Evolutionary conservation across 2,113 vertebrate genomes (phyloP).

Genomic region (Lasiurus borealis): DNA sequence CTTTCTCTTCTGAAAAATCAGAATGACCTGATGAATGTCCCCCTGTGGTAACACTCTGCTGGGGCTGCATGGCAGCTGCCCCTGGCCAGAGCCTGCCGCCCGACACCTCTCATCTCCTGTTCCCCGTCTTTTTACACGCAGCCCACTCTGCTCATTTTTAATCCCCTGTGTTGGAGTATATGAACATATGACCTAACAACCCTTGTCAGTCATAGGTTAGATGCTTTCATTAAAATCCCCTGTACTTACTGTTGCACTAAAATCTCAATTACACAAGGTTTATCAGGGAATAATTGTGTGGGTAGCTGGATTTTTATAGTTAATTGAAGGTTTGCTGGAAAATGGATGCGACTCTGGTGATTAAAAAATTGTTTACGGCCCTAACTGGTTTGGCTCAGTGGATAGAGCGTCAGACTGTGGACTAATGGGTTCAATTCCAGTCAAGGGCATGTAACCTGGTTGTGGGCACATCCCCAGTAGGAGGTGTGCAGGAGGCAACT

Average conservation of each 20-base stretch:
- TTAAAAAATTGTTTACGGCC: neutral
- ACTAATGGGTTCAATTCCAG: too few relatives aligned
- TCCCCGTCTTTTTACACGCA: neutral
- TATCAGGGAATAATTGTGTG: neutral
- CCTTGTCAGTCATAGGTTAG: constrained; percentile 8
- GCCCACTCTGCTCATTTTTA: neutral
- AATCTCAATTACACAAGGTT: constrained; percentile 57
- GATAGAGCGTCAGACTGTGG: too few relatives aligned
- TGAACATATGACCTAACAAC: constrained; percentile 23
- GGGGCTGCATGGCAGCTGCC: neutral
- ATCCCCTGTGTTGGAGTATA: neutral
- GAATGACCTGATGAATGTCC: neutral
- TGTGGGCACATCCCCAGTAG: too few relatives aligned
- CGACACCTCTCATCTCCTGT: accelerated
- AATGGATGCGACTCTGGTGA: constrained; percentile 12
- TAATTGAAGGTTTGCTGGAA: constrained; percentile 68
- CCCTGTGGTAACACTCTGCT: neutral
- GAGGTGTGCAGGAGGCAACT: too few relatives aligned
- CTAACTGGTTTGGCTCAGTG: too few relatives aligned
- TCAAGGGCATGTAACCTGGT: too few relatives aligned
- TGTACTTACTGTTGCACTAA: constrained; percentile 58
- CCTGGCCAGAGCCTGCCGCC: accelerated
- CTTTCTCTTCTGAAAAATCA: neutral
- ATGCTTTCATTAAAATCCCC: constrained; percentile 57
- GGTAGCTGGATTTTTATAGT: neutral